Evolutionary conservation across 2,797 vertebrate species (phyloP).

Genomic region (Cyclura pinguis): DNA sequence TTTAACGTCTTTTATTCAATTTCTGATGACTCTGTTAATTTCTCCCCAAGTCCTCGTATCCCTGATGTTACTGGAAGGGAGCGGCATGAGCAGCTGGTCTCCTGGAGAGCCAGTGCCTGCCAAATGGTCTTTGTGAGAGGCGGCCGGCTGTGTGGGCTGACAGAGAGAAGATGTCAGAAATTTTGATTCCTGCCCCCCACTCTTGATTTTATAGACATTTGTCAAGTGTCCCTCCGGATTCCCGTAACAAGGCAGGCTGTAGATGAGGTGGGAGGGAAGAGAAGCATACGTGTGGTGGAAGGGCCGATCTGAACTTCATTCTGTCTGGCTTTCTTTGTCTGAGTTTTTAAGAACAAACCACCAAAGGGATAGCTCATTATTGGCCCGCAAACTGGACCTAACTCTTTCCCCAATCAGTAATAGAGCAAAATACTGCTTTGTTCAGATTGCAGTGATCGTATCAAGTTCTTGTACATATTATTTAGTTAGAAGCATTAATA

Average conservation of each 20-base stretch:
- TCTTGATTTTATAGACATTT: constrained; percentile 75
- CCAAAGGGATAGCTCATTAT: neutral
- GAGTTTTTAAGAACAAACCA: constrained; percentile 53
- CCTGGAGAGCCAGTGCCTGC: constrained; percentile 70
- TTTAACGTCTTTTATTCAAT: constrained; percentile 77
- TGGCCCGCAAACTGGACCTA: neutral
- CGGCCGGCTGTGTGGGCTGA: constrained; percentile 70
- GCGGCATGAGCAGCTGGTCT: constrained; percentile 76
- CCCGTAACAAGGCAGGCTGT: constrained; percentile 68
- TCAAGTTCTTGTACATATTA: no score
- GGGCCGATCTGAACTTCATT: constrained; percentile 58
- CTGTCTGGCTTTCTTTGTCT: constrained; percentile 48
- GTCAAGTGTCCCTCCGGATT: constrained; percentile 78
- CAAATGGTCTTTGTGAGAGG: constrained; percentile 74
- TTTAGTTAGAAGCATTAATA: no score
- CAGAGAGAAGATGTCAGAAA: constrained; percentile 71
- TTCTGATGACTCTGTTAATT: constrained; percentile 81
- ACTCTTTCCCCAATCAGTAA: no score
- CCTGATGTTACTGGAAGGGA: constrained; percentile 79
- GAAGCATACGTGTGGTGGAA: constrained; percentile 58
- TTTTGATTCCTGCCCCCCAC: constrained; percentile 65
- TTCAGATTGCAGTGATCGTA: neutral
- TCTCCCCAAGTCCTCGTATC: constrained; percentile 80
- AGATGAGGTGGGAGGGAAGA: constrained; percentile 55
- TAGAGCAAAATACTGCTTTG: neutral